phyloP scores from a whole-genome alignment of 2,888 invertebrate species.

The Drosophila buzzatii region DNA sequence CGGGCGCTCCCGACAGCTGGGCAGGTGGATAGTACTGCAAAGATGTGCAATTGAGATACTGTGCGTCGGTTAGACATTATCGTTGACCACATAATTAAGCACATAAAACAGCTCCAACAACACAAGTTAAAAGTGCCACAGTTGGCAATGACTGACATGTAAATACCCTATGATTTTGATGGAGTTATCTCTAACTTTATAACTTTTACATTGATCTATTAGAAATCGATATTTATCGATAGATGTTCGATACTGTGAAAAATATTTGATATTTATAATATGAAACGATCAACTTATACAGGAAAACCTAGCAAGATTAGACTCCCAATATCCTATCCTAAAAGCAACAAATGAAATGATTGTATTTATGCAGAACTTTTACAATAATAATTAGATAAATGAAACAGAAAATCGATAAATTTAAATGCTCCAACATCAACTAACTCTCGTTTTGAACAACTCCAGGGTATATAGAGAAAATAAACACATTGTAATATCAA shows the following conservation, averaged over 20 bases:
- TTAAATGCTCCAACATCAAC: too few relatives aligned
- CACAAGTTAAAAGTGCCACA: neutral
- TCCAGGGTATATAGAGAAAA: neutral
- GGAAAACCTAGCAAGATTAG: too few relatives aligned
- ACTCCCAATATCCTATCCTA: too few relatives aligned
- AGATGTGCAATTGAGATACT: constrained; percentile 85
- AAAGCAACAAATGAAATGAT: neutral
- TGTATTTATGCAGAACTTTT: too few relatives aligned
- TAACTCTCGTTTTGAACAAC: neutral
- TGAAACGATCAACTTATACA: too few relatives aligned
- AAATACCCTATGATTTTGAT: neutral
- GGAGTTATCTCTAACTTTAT: too few relatives aligned
- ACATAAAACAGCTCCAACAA: neutral
- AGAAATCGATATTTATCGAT: neutral
- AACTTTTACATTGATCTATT: too few relatives aligned
- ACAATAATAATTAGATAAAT: too few relatives aligned
- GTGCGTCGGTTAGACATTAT: constrained; percentile 66
- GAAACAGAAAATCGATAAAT: neutral
- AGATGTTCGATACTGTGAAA: neutral
- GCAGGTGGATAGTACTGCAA: constrained; percentile 94
- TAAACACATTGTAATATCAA: constrained; percentile 21
- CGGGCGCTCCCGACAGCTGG: constrained; percentile 87
- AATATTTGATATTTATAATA: neutral
- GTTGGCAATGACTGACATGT: fast-evolving
- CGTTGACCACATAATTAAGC: constrained; percentile 19